Percentiles rank a stretch among this genome's conserved stretches.
Evolutionary conservation across 1,140 invertebrate species (phyloP).

Genomic region (Chironomus striatipennis): DNA sequence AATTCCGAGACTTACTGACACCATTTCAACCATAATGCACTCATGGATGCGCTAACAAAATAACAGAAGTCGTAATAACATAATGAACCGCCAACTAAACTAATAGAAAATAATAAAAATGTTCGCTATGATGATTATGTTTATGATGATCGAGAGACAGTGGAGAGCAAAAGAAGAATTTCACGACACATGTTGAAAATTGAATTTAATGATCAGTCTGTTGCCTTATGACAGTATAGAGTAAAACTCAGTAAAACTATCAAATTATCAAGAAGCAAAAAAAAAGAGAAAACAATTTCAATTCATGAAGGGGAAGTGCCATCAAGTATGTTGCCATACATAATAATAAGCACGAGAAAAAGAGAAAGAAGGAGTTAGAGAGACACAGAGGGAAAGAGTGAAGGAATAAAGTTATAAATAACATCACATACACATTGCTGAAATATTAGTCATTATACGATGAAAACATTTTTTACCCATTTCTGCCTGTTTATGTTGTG

Average conservation of each 20-base stretch:
- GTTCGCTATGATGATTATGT: neutral
- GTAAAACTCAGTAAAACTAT: neutral
- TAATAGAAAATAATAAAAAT: slow-evolving; percentile 12
- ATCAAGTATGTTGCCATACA: neutral
- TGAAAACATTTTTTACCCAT: slow-evolving; percentile 18
- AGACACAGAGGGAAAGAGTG: neutral
- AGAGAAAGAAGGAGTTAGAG: neutral
- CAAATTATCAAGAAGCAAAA: slow-evolving; percentile 5
- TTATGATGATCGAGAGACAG: neutral
- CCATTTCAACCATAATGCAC: no score
- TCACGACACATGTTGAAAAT: slow-evolving; percentile 12
- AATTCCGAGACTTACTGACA: no score
- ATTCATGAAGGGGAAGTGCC: neutral
- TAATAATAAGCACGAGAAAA: no score
- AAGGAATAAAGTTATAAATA: slow-evolving; percentile 23
- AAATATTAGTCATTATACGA: slow-evolving; percentile 22
- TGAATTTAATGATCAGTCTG: neutral
- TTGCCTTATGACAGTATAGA: neutral
- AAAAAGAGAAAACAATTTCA: no score
- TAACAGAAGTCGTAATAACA: neutral
- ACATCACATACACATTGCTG: slow-evolving; percentile 17
- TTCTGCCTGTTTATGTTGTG: slow-evolving; percentile 16
- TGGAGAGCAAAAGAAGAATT: neutral
- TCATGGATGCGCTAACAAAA: no score
- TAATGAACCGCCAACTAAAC: neutral